Evolutionary conservation across 2,888 invertebrate genomes (phyloP).

Genomic region (Trichogramma evanescens): DNA sequence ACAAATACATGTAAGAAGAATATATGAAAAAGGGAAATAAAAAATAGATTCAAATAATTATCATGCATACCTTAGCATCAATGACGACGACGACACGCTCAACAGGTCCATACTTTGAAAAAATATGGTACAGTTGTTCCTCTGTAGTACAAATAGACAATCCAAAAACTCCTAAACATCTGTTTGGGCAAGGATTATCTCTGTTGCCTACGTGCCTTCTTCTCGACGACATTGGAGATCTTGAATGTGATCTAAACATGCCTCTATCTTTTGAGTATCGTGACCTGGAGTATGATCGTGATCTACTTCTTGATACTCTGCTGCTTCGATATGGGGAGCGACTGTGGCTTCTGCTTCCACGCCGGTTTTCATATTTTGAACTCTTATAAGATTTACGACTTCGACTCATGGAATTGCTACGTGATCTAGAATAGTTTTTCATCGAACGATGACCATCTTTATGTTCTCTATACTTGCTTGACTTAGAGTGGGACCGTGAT

Average conservation of each 20-base stretch:
- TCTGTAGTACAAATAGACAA: conserved; percentile 89
- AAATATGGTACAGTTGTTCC: conserved; percentile 83
- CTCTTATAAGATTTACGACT: conserved; percentile 44
- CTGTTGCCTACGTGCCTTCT: conserved; percentile 71
- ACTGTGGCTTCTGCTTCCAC: conserved; percentile 51
- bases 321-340: conserved; percentile 57
- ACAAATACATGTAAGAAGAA: not conserved
- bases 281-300: conserved; percentile 51
- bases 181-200: conserved; percentile 79
- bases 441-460: conserved; percentile 40
- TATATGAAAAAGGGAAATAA: too few relatives aligned
- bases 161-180: conserved; percentile 93
- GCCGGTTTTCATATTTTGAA: conserved; percentile 30
- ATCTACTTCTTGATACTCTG: conserved; percentile 61
- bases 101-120: conserved; percentile 85
- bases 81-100: conserved; percentile 91
- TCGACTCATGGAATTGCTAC: conserved; percentile 44
- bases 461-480: conserved; percentile 41
- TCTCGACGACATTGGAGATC: conserved; percentile 77
- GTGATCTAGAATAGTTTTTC: conserved; percentile 45
- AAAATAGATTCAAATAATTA: not conserved
- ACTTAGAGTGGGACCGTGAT: conserved; percentile 44
- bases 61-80: conserved; percentile 75
- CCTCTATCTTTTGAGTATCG: conserved; percentile 53
- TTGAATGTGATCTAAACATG: conserved; percentile 60